Conservation (phyloP, 2,888 invertebrate genomes). For the Nineta flava region DNA sequence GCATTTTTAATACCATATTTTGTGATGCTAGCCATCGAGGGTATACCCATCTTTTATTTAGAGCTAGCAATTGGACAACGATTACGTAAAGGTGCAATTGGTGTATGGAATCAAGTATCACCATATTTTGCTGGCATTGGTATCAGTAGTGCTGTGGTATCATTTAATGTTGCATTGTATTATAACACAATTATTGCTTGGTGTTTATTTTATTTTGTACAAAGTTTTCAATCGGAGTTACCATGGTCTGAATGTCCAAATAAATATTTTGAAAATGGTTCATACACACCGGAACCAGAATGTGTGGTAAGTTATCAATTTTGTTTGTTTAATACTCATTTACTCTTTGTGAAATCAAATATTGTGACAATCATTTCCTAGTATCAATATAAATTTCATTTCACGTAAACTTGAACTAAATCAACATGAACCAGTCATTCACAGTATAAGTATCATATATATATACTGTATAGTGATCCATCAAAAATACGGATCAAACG, state of each 20-base stretch:
- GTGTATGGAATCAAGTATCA: constrained; percentile 89
- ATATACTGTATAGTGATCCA: too few relatives aligned
- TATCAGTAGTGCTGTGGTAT: constrained; percentile 87
- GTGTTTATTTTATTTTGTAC: constrained; percentile 89
- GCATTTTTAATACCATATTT: constrained; percentile 96
- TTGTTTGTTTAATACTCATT: background rate
- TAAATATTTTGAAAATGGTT: constrained; percentile 60
- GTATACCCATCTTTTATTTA: constrained; percentile 90
- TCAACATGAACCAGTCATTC: too few relatives aligned
- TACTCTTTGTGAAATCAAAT: too few relatives aligned
- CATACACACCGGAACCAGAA: constrained; percentile 64
- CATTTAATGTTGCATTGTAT: constrained; percentile 90
- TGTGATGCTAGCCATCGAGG: constrained; percentile 86
- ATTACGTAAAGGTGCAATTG: constrained; percentile 83
- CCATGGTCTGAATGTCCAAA: constrained; percentile 90
- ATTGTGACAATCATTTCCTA: too few relatives aligned
- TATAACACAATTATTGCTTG: constrained; percentile 97
- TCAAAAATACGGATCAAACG: too few relatives aligned
- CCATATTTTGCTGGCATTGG: constrained; percentile 81
- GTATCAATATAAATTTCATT: too few relatives aligned
- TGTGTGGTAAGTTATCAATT: constrained; percentile 47
- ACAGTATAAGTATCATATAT: too few relatives aligned
- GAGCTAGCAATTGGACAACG: constrained; percentile 92
- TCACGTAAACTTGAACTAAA: too few relatives aligned
- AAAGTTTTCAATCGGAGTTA: constrained; percentile 80